Evolutionary conservation across 2,113 vertebrate genomes (phyloP), one percentile per base, ranked within the genome.

Genomic region (Pseudorasbora parva): DNA sequence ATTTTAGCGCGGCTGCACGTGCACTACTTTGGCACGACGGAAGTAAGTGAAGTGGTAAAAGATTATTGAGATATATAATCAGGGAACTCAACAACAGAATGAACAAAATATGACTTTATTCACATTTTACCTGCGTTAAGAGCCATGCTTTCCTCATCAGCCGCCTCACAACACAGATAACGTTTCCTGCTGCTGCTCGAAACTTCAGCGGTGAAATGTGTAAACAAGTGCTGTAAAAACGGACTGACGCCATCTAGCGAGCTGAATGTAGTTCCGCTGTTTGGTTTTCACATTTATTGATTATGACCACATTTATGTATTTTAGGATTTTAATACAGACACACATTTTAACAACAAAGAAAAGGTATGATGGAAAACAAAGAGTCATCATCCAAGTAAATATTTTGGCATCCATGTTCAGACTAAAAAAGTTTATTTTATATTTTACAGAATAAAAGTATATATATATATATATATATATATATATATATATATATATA

Each of bases 91-190:
- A 54, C 17, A 69, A 14, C 17, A 37, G 12, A 54, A 23, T 56
- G 8, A 21, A 3, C 7, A 2, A 60, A 43, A 59, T 57, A 4
- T 78, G 5, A 43, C 0, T 81, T 54, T 81, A 68, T 54, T 81
- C 11, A n/a, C 47, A 27, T 15, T 54, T 49, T 84, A 90, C 89
- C 89, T 89, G 87, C 87, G 57, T 89, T 90, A 9, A 89, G 82
- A 27, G 89, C 87, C 89, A 90, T 90, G 81, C 82, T 86, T 81
- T 76, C 45, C 75, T 77, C 69, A 51, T 59, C 69, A 76, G 85
- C 74, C 47, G 69, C 75, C 64, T 71, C 78, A 82, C 57, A 84
- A 84, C 82, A 78, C 83, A 59, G 62, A 59, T 27, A 41, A 59
- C 76, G 76, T 45, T 78, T 49, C 71, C 80, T 60, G 56, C 80